Evolutionary conservation across 2,797 vertebrate species (phyloP).

Genomic region (Thripadectes ignobilis): DNA sequence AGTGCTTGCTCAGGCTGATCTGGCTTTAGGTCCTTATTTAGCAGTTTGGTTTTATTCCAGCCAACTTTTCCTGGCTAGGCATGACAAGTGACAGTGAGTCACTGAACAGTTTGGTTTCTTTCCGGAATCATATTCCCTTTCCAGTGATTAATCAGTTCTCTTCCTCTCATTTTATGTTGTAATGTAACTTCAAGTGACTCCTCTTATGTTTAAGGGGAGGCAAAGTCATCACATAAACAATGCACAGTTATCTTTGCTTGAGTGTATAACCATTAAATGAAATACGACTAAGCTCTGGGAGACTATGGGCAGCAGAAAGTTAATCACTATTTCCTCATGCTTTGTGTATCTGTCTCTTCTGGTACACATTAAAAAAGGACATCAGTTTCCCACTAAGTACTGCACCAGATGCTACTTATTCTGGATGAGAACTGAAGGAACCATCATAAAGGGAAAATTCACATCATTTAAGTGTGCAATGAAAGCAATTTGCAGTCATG

Average conservation of each 20-base stretch:
- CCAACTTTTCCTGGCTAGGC: neutral
- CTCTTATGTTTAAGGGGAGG: neutral
- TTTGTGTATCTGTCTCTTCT: constrained; percentile 36
- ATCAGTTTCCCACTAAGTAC: constrained; percentile 29
- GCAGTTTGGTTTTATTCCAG: neutral
- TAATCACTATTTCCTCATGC: constrained; percentile 23
- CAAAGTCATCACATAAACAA: neutral
- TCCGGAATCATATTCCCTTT: neutral
- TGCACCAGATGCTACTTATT: constrained; percentile 36
- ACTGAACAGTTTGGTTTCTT: neutral
- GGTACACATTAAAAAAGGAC: constrained; percentile 45
- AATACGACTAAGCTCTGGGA: neutral
- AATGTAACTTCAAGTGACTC: neutral
- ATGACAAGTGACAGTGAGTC: neutral
- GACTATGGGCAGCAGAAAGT: constrained; percentile 21
- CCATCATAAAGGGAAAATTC: neutral
- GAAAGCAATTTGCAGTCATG: constrained; percentile 20
- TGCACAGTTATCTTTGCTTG: neutral
- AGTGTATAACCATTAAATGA: constrained; percentile 2
- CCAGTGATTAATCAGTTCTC: constrained; percentile 19
- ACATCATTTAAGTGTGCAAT: neutral
- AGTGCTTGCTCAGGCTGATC: neutral
- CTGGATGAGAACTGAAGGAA: constrained; percentile 46
- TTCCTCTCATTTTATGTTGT: neutral
- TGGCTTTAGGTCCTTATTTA: neutral